Evolutionary conservation across 92 coral and sea anemone genomes (phyloP).

Genomic region (Blastomussa wellsi): DNA sequence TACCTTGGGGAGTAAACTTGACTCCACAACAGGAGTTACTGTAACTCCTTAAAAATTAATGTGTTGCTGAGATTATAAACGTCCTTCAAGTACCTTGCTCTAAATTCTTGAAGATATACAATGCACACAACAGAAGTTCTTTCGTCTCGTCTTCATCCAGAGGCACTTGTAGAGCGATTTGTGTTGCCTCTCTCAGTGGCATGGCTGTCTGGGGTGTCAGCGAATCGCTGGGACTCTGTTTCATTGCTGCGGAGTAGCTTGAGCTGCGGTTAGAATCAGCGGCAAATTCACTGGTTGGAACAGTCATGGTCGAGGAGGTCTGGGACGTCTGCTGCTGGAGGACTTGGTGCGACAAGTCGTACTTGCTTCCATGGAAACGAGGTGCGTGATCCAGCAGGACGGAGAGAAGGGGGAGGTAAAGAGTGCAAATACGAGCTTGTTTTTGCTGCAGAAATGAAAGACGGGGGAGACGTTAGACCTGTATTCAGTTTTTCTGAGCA

Average conservation of each 20-base stretch:
- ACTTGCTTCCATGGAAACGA: constrained; percentile 96
- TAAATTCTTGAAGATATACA: constrained; percentile 88
- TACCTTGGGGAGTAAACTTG: too few relatives aligned
- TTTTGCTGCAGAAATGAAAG: constrained; percentile 17
- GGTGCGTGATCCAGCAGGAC: constrained; percentile 94
- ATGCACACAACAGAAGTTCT: constrained; percentile 80
- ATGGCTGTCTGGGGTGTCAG: constrained; percentile 78
- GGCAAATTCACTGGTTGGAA: constrained; percentile 60
- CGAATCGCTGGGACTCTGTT: constrained; percentile 89
- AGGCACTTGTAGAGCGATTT: constrained; percentile 90
- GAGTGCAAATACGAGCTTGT: constrained; percentile 87
- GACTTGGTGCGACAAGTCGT: constrained; percentile 72
- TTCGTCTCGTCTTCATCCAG: constrained; percentile 97
- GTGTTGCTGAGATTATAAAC: too few relatives aligned
- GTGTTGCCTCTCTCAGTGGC: constrained; percentile 87
- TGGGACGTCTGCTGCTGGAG: constrained; percentile 62
- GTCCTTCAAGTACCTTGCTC: constrained; percentile 77
- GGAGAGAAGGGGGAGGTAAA: constrained; percentile 93
- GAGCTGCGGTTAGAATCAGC: constrained; percentile 96
- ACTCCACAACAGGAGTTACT: too few relatives aligned
- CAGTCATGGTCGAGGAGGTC: constrained; percentile 68
- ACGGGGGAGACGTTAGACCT: neutral
- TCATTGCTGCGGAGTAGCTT: constrained; percentile 67
- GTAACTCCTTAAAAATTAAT: too few relatives aligned
- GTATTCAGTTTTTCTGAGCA: too few relatives aligned